Base-by-base conservation (phyloP, 37 sponge, comb jelly and placozoan species). In the Hexactinellida sp. region DNA sequence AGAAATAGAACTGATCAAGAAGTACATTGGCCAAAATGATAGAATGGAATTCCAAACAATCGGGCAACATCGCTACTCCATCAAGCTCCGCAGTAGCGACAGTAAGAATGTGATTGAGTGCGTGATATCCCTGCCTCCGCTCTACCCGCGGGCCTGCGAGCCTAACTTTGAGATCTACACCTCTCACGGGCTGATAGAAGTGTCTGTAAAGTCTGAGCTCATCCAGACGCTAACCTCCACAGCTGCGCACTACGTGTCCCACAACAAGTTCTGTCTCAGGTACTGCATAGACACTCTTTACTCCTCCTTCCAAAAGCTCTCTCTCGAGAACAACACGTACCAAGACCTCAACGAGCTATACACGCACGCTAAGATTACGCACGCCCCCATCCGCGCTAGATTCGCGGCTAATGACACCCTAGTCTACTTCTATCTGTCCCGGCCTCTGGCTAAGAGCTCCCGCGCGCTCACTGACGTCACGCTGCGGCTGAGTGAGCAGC, bases 121-220 rank as follows among this genome's bases (percentile, higher is more conserved):
- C 34, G 30, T 10, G 76, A 63, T 63, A 10, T 63, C 28, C 13
- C 76, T 63, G 5, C 76, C 76, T n/a, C 76, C 76, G 32, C 76
- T 63, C 76, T 63, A 63, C 34, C 76, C 76, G 3, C 25, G 76
- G 34, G 76, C 76, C 34, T 63, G 76, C 34, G 76, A 63, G 76
- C 76, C 76, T n/a, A 63, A 63, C 76, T 63, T 63, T n/a, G 76
- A 63, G 76, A 63, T 63, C 3, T 63, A 63, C 34, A 63, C 76
- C 25, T 63, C 76, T 7, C 76, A 21, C 76, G 76, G 76, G 3
- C 76, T 63, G 34, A n/a, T 63, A 3, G 76, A 63, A n/a, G 76
- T 63, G 34, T 63, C 76, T n/a, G 34, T 63, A 3, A 63, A 63
- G 34, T 63, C 76, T 3, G 76, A 63, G 34, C 76, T 63, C 3